Conservation (phyloP, 2,797 vertebrate species). For the Mus caroli region DNA sequence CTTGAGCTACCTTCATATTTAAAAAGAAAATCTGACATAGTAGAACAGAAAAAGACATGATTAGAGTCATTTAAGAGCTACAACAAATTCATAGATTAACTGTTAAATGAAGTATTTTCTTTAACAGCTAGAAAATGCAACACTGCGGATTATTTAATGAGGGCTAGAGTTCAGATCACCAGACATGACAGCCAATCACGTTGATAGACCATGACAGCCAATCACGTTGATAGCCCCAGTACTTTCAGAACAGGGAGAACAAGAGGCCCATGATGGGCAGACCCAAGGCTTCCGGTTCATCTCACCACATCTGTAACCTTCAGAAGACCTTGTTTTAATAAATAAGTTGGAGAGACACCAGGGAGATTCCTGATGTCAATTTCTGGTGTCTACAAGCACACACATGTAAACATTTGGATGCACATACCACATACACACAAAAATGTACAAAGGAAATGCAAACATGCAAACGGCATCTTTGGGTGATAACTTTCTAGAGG, state of each 20-base stretch:
- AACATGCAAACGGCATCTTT: background rate
- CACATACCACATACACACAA: background rate
- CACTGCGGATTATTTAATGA: constrained; percentile 3
- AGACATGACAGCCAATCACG: background rate
- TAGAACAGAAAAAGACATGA: constrained; percentile 45
- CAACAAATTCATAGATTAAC: constrained; percentile 25
- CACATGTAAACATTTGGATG: background rate
- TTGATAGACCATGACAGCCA: background rate
- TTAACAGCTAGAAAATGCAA: constrained; percentile 55
- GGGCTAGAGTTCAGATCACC: background rate
- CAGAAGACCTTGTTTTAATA: background rate
- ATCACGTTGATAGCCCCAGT: no score
- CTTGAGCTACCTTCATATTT: constrained; percentile 1
- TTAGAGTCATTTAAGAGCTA: constrained; percentile 30
- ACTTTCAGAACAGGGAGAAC: background rate
- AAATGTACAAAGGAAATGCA: background rate
- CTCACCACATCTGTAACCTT: background rate
- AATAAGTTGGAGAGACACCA: background rate
- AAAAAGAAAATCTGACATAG: background rate
- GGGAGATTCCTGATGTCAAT: background rate
- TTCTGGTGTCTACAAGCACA: background rate
- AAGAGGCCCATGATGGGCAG: background rate
- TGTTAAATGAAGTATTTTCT: constrained; percentile 35
- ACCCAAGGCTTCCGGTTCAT: background rate
- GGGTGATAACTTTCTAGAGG: background rate